A percentile compares a stretch with the other conserved stretches of the same genome.
phyloP scores from a whole-genome alignment of 2,113 vertebrate species.

The Bufo bufo region DNA sequence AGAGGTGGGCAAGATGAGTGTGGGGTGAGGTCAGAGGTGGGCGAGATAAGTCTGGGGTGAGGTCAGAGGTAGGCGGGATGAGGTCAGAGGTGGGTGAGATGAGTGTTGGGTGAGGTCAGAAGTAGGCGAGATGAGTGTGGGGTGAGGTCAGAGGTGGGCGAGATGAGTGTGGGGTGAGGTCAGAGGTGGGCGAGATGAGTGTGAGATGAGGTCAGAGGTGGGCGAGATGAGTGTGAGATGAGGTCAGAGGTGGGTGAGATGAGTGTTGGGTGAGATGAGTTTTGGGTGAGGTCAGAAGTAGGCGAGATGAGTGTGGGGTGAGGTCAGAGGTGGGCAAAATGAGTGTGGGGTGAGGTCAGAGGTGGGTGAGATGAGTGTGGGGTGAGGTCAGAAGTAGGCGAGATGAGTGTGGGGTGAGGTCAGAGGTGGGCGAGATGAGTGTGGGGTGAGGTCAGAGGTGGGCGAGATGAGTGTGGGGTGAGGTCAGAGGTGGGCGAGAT shows the following conservation, averaged over 20 bases:
- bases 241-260: background rate
- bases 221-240: accelerated
- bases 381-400: too few relatives aligned
- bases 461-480: background rate
- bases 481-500: background rate
- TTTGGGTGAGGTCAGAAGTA: too few relatives aligned
- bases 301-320: too few relatives aligned
- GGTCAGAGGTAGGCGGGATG: background rate
- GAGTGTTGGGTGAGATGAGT: too few relatives aligned
- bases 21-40: accelerated
- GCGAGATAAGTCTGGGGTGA: background rate
- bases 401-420: too few relatives aligned
- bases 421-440: too few relatives aligned
- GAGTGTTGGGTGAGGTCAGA: background rate
- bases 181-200: background rate
- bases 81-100: background rate
- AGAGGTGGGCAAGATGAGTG: background rate
- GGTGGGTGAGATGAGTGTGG: too few relatives aligned
- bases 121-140: background rate
- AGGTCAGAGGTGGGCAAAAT: too few relatives aligned
- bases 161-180: background rate
- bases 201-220: background rate
- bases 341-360: too few relatives aligned
- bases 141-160: background rate
- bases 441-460: too few relatives aligned